Percentiles rank a stretch among this genome's conserved stretches.
Evolutionary conservation across 2,888 invertebrate species (phyloP).

Genomic region (Tillus elongatus): DNA sequence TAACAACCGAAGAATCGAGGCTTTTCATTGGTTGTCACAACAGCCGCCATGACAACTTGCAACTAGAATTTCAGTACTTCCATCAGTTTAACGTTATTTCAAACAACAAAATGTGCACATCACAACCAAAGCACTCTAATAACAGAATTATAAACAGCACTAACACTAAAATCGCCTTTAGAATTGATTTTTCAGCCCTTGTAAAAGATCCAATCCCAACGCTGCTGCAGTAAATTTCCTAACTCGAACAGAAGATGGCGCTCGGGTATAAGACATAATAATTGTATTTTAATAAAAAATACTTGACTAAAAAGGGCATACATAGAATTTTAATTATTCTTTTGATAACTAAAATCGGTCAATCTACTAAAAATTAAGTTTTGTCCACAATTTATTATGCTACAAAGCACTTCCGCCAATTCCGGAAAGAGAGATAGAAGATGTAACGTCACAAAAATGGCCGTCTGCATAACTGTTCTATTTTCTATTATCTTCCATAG

Average conservation of each 20-base stretch:
- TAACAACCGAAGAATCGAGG: constrained; percentile 55
- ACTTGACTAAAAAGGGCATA: no score
- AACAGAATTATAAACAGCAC: neutral
- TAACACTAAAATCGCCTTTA: neutral
- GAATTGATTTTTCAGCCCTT: constrained; percentile 11
- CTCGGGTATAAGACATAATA: constrained; percentile 10
- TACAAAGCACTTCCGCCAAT: constrained; percentile 24
- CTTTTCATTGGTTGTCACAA: constrained; percentile 60
- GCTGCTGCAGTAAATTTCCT: constrained; percentile 13
- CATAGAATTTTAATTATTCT: no score
- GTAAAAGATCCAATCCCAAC: constrained; percentile 24
- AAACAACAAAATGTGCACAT: neutral
- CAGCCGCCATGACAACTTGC: constrained; percentile 58
- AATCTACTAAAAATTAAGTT: no score
- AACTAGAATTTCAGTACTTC: constrained; percentile 30
- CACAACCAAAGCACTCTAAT: neutral
- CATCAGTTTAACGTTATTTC: neutral
- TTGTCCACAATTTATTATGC: no score
- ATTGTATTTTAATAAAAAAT: constrained; percentile 18
- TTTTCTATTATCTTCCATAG: constrained; percentile 14
- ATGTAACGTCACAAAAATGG: constrained; percentile 5
- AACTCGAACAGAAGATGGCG: constrained; percentile 14
- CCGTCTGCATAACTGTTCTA: constrained; percentile 2
- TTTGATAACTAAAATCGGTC: no score
- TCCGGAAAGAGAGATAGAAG: constrained; percentile 27